Conservation (phyloP, 2,113 vertebrate genomes). For the Falco punctatus region DNA sequence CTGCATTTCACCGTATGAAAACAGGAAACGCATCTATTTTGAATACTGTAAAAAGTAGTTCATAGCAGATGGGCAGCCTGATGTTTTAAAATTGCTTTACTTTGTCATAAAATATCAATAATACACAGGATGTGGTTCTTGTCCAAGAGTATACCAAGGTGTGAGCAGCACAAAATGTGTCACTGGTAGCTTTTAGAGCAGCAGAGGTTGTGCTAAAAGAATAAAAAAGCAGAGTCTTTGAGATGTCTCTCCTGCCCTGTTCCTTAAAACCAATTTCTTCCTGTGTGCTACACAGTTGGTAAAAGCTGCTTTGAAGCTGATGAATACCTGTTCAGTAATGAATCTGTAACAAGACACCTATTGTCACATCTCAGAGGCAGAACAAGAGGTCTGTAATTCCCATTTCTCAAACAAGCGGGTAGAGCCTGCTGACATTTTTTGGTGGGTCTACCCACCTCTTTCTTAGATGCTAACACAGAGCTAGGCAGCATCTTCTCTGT, state of each 20-base stretch:
- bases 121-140: conserved; percentile 49
- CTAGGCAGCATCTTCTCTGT: neutral
- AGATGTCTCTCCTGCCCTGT: neutral
- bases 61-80: conserved; percentile 48
- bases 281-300: neutral
- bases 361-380: neutral
- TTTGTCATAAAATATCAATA: conserved; percentile 62
- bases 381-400: neutral
- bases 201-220: neutral
- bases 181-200: conserved; percentile 19
- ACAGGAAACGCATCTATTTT: conserved; percentile 66
- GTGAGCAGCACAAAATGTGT: conserved; percentile 28
- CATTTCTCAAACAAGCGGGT: neutral
- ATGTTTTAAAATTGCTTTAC: conserved; percentile 59
- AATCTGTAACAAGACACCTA: neutral
- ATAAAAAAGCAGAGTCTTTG: conserved; percentile 19
- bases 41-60: conserved; percentile 59
- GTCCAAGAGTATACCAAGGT: conserved; percentile 21
- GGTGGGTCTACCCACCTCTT: neutral
- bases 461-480: neutral
- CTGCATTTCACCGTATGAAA: conserved; percentile 45
- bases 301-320: conserved; percentile 21
- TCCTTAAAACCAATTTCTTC: conserved; percentile 11
- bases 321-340: conserved; percentile 14
- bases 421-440: neutral